Evolutionary conservation across 1,140 invertebrate genomes (phyloP), one percentile per base, ranked within the genome.

Genomic region (Drosophila guanche): DNA sequence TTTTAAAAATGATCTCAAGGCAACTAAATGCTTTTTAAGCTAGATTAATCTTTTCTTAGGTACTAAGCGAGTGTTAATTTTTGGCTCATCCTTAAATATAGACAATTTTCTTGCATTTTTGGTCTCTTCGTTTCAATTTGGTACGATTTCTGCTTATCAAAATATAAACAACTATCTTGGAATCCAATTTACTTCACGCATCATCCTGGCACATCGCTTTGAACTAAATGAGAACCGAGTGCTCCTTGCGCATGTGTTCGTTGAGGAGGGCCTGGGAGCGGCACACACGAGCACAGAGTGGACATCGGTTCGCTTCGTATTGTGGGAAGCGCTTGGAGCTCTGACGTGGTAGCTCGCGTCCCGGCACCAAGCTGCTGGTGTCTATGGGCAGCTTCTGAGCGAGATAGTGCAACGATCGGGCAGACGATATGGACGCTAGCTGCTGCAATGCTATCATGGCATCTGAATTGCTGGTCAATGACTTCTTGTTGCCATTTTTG

Each of bases 201-300:
- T 76, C 74, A 74, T 65, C 48, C 74, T 74, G 73, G 47, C 58
- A 22, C 23, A 40, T 48, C 12, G 4, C 22, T 4, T 41, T 16
- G 40, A 41, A 29, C 50, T 89, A 91, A 56, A 91, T 91, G 25
- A 91, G 77, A 43, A 91, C 73, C 14, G 90, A 90, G 52, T 91
- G 90, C 67, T 91, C 90, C 57, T 91, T 85, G 41, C 90, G 85
- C 90, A 91, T 91, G 37, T 91, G 90, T 53, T 91, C 90, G 45
- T 91, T 91, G 14, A 91, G 76, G 53, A 90, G 90, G 23, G 90
- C 79, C 63, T 91, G 90, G 5, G 90, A 83, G 22, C 90, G 79
- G 67, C 90, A 91, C 37, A 88, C 76, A 2, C 89, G 70, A 12
- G 89, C 77, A 56, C 90, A 91, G 1, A 91, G 52, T 0, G 90